Base-by-base conservation (phyloP, 2,888 invertebrate genomes). In the Asteroscopus sphinx region DNA sequence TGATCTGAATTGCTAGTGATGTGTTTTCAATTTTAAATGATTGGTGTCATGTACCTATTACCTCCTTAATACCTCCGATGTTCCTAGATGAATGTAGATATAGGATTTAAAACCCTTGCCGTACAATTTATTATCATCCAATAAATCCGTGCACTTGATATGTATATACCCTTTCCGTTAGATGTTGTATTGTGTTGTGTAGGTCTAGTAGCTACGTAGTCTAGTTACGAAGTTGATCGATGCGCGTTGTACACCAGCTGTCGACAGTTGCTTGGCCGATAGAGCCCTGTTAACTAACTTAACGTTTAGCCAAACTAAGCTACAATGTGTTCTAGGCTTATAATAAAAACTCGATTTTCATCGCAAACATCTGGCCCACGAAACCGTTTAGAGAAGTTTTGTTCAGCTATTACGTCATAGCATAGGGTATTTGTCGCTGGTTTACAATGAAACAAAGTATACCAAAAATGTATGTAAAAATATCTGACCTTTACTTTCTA, bases 141-240 rank as follows among this genome's bases (percentile, higher is more conserved):
- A n/a, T n/a, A n/a, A n/a, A n/a, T n/a, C n/a, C n/a, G n/a, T n/a
- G n/a, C n/a, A n/a, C n/a, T n/a, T n/a, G n/a, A n/a, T n/a, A n/a
- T n/a, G n/a, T n/a, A n/a, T n/a, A n/a, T n/a, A n/a, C n/a, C n/a
- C n/a, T n/a, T n/a, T n/a, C n/a, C n/a, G n/a, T n/a, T n/a, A n/a
- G n/a, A n/a, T n/a, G n/a, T n/a, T n/a, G n/a, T 21, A 21, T 21
- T 21, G 4, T 21, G 6, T 21, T 21, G 4, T 45, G 12, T 54
- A 40, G 54, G 4, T 45, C 12, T 54, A 40, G 54, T 51, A 57
- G 53, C 49, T 15, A 21, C 42, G 63, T 46, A 76, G 40, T 30
- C 48, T 47, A 51, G 70, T 44, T 63, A 58, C 64, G 64, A 66
- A 76, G 73, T 77, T 84, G 86, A 88, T 88, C 82, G 81, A 86